These are phyloP conservation scores for Heliconius melpomene DNA, from an alignment of 1,140 invertebrate species.

Conservation along the genomic window DNA sequence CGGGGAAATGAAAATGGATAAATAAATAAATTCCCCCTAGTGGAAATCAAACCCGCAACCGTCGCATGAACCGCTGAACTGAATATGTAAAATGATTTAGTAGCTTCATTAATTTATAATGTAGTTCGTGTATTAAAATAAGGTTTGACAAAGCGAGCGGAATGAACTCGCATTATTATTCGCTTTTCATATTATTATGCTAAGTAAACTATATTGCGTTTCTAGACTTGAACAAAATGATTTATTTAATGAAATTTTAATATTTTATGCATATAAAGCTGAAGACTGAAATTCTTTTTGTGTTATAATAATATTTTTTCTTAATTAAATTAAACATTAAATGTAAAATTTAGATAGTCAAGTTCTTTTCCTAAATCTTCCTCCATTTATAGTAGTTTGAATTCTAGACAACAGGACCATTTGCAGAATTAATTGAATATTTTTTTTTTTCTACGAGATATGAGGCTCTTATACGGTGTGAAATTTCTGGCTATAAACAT, in stretches of 20 bases:
- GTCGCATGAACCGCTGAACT: background rate
- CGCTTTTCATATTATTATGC: constrained; percentile 3
- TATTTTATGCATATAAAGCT: background rate
- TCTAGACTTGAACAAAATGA: background rate
- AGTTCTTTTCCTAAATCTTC: too few relatives aligned
- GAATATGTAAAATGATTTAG: background rate
- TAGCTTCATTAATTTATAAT: background rate
- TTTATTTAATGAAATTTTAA: background rate
- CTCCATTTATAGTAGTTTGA: too few relatives aligned
- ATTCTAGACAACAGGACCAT: too few relatives aligned
- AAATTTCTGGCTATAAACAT: too few relatives aligned
- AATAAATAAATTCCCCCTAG: too few relatives aligned
- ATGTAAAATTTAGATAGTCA: too few relatives aligned
- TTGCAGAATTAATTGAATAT: too few relatives aligned
- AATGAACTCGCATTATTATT: background rate
- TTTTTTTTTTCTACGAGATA: too few relatives aligned
- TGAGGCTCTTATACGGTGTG: too few relatives aligned
- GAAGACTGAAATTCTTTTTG: background rate
- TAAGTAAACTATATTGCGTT: constrained; percentile 2
- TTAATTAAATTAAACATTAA: background rate
- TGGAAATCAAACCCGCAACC: too few relatives aligned
- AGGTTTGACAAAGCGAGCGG: constrained; percentile 4
- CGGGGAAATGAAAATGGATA: too few relatives aligned
- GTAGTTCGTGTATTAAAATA: background rate
- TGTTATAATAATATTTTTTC: background rate